These are phyloP conservation scores for Acanthurus lineatus DNA, from an alignment of 2,797 vertebrate species.

Conservation along the genomic window DNA sequence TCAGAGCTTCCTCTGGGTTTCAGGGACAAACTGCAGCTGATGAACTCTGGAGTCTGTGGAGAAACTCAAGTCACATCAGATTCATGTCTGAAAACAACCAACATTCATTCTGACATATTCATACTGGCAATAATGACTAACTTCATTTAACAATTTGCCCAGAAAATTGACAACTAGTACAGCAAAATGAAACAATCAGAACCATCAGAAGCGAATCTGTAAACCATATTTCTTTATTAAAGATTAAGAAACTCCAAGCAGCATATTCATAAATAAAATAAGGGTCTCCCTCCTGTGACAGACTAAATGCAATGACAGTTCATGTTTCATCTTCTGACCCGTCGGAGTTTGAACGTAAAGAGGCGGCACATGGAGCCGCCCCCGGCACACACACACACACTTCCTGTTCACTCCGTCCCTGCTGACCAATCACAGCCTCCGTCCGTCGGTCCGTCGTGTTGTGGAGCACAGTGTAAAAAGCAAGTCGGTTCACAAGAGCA, in stretches of 20 bases:
- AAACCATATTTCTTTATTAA: conserved; percentile 89
- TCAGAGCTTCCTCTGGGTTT: conserved; percentile 2
- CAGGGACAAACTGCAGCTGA: background rate
- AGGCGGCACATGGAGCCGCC: conserved; percentile 13
- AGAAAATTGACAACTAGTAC: too few species aligned
- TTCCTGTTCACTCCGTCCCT: conserved; percentile 5
- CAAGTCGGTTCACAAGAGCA: conserved; percentile 71
- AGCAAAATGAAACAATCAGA: background rate
- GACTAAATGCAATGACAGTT: conserved; percentile 70
- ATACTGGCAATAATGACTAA: too few species aligned
- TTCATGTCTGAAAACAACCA: too few species aligned
- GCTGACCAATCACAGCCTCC: conserved; percentile 10
- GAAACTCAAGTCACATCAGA: background rate
- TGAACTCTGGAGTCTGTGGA: background rate
- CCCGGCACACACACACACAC: conserved; percentile 4
- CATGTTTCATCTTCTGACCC: conserved; percentile 41
- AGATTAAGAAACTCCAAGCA: conserved; percentile 89
- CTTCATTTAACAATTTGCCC: too few species aligned
- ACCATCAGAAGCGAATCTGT: conserved; percentile 50
- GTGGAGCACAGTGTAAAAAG: conserved; percentile 70
- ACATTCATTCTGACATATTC: too few species aligned
- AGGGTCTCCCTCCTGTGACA: conserved; percentile 79
- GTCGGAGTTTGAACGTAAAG: conserved; percentile 40
- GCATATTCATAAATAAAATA: conserved; percentile 88
- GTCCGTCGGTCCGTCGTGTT: conserved; percentile 35